Evolutionary conservation across 1,140 invertebrate species (phyloP).

Genomic region (Sitodiplosis mosellana): DNA sequence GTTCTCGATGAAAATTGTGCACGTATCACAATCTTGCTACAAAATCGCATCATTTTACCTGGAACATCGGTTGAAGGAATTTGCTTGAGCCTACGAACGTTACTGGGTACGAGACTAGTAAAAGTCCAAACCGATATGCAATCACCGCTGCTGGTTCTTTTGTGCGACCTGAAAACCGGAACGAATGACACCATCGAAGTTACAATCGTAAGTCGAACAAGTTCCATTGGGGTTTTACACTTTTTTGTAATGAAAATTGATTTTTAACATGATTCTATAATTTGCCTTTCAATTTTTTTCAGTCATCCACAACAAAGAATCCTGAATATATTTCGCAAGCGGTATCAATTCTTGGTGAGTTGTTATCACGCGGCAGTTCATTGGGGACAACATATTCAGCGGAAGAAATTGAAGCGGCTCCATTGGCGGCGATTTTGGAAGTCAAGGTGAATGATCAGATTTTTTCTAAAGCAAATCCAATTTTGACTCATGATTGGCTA

Average conservation of each 20-base stretch:
- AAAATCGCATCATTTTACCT: constrained; percentile 38
- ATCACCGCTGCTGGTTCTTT: constrained; percentile 43
- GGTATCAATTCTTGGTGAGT: constrained; percentile 44
- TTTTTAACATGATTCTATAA: background rate
- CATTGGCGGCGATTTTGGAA: constrained; percentile 56
- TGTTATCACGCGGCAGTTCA: constrained; percentile 36
- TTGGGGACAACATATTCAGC: constrained; percentile 14
- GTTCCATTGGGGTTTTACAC: background rate
- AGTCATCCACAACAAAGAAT: constrained; percentile 28
- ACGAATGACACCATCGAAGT: constrained; percentile 71
- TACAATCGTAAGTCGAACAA: constrained; percentile 48
- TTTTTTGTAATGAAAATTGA: background rate
- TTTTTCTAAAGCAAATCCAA: background rate
- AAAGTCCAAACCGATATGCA: constrained; percentile 11
- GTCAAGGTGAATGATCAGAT: constrained; percentile 43
- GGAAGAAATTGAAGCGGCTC: constrained; percentile 36
- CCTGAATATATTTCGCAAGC: constrained; percentile 38
- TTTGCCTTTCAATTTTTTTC: constrained; percentile 10
- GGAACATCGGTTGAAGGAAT: constrained; percentile 55
- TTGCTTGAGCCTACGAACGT: constrained; percentile 43
- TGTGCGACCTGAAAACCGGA: constrained; percentile 61
- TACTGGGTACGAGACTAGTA: constrained; percentile 38
- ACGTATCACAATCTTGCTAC: constrained; percentile 48
- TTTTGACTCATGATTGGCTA: too few species aligned
- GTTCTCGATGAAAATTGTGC: constrained; percentile 50